Evolutionary conservation across 2,888 invertebrate species (phyloP), one percentile per base, ranked within the genome.

Genomic region (Chrysodeixis includens): DNA sequence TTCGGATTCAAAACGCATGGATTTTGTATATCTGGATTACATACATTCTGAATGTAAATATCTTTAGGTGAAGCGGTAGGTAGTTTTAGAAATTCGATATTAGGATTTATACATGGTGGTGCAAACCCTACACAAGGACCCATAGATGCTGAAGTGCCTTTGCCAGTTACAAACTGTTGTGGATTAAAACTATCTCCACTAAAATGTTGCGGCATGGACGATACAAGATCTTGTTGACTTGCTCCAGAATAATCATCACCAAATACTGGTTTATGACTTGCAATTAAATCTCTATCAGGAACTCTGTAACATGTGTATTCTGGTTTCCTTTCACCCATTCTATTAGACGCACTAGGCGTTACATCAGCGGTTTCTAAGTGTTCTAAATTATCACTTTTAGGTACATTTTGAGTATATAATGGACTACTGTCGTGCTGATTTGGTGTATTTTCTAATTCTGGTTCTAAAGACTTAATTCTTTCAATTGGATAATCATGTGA

Each of bases 371-470:
- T n/a, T n/a, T n/a, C n/a, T n/a, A n/a, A 40, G 14, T n/a, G 40
- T n/a, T 40, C n/a, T n/a, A n/a, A 40, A 40, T n/a, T n/a, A n/a
- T 40, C 40, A 40, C 0, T 40, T n/a, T n/a, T 40, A n/a, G 40
- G 40, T n/a, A 61, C n/a, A 16, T 30, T 30, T 0, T 3, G 32
- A 9, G 52, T 44, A 32, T 30, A 44, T 0, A 56, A 30, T 3
- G 70, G 71, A 0, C 35, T 22, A 35, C 46, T 54, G 10, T 10
- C 60, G 1, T 49, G 53, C 0, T 51, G 67, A 0, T 35, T 16
- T 20, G 69, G 58, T 10, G 53, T 18, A n/a, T 26, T 6, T 32
- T 59, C 8, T n/a, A 26, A 59, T 16, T 8, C 63, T 32, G 49
- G n/a, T 9, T 55, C 53, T 0, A 30, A 7, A 0, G 2, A 9